A percentile compares a stretch with the other conserved stretches of the same genome.
phyloP scores from a whole-genome alignment of 2,797 vertebrate genomes.

The Chelon labrosus region DNA sequence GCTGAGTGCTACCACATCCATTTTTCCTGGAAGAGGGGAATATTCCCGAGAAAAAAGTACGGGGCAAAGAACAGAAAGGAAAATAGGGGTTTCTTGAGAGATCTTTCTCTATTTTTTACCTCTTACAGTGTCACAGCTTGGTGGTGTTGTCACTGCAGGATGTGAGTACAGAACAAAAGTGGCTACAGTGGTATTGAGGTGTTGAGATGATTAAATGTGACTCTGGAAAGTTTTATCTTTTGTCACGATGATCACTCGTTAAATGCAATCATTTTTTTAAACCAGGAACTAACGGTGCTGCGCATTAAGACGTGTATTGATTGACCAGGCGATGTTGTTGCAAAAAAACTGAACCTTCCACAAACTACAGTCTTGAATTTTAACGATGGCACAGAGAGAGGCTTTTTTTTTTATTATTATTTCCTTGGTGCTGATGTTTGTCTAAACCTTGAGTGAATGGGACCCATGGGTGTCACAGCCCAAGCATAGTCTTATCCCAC shows the following conservation, averaged over 20 bases:
- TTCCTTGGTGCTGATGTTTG: background rate
- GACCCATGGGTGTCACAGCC: slow-evolving; percentile 9
- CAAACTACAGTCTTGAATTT: background rate
- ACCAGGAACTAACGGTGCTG: background rate
- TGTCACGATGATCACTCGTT: background rate
- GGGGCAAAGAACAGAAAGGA: slow-evolving; percentile 40
- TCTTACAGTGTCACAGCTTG: slow-evolving; percentile 25
- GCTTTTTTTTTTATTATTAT: background rate
- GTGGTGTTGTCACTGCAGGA: slow-evolving; percentile 23
- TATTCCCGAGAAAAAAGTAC: slow-evolving; percentile 60
- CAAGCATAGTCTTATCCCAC: background rate
- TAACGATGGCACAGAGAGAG: background rate
- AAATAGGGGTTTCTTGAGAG: slow-evolving; percentile 4
- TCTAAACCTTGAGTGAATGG: slow-evolving; percentile 8
- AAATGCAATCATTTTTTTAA: background rate
- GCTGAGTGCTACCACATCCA: slow-evolving; percentile 71
- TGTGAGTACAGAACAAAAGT: slow-evolving; percentile 1
- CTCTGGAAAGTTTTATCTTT: background rate
- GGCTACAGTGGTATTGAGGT: background rate
- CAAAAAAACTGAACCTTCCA: background rate
- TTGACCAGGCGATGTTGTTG: background rate
- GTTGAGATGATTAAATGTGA: background rate
- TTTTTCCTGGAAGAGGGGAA: slow-evolving; percentile 64
- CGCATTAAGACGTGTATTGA: background rate
- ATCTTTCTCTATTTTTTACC: background rate